A percentile compares a stretch with the other conserved stretches of the same genome.
These are phyloP conservation scores for Drosophila parvula DNA, from an alignment of 1,140 invertebrate genomes.

Conservation along the genomic window DNA sequence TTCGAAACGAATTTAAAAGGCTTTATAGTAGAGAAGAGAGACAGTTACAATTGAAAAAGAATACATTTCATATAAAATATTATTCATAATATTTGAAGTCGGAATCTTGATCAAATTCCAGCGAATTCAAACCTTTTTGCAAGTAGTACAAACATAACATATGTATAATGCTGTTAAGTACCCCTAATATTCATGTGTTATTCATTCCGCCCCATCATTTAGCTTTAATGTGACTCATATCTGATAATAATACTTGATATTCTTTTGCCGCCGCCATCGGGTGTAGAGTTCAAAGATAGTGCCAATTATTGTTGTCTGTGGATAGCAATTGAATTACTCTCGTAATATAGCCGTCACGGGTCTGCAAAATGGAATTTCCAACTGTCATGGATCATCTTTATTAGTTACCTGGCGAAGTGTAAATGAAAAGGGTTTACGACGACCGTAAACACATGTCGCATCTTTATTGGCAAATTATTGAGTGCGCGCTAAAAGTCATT, in stretches of 20 bases:
- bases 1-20: no score
- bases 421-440: constrained; percentile 12
- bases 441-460: constrained; percentile 2
- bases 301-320: neutral
- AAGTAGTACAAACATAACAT: no score
- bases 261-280: neutral
- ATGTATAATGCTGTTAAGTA: no score
- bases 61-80: no score
- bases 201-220: neutral
- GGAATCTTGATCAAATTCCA: no score
- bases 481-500: neutral
- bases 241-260: neutral
- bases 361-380: neutral
- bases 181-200: neutral
- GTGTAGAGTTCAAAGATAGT: neutral
- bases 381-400: constrained; percentile 4
- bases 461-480: constrained; percentile 6
- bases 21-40: no score
- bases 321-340: neutral
- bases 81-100: no score
- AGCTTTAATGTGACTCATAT: neutral
- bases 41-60: no score
- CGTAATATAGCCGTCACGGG: no score
- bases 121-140: no score
- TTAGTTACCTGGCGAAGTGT: neutral